Base-by-base conservation (phyloP, 2,113 vertebrate genomes). In the Deroptyus accipitrinus region DNA sequence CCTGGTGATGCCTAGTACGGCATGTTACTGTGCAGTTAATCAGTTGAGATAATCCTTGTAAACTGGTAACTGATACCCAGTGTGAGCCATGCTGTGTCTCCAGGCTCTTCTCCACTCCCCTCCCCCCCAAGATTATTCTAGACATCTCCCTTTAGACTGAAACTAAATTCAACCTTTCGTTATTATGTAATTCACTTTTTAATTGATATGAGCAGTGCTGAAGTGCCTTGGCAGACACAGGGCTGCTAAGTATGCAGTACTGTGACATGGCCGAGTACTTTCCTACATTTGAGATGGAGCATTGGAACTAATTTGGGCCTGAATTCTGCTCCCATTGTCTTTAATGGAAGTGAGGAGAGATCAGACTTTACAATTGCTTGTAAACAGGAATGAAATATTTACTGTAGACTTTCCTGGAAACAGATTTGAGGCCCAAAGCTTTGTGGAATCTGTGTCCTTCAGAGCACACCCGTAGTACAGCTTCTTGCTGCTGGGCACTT, bases 11-110 rank as follows among this genome's bases (percentile, higher is more conserved):
- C 84, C 57, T 92, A 88, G 97, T 90, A 98, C 85, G 33, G 96
- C 91, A 87, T 97, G 97, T 97, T 97, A 98, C 97, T 51, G n/a
- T 92, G 95, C 41, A 51, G 95, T 94, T 97, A 96, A 97, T 97
- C 90, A 17, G 86, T 73, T 59, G 94, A 94, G 92, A 78, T 97
- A 96, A 98, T 97, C 96, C 96, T 77, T 69, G 90, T 96, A 86
- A 96, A 95, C 88, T 78, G 55, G 96, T 94, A 97, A 97, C 92
- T 78, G 97, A 98, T 96, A 97, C 80, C 94, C n/a, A 19, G 87
- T 68, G 79, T n/a, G 66, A 88, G 75, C 79, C 22, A 4, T 11
- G 35, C 41, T 28, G 62, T 6, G 18, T 86, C 83, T 95, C 51
- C 30, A 35, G 66, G 11, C 37, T 86, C 80, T 55, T 78, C 37